Conservation (phyloP, 2,113 vertebrate genomes). For the Trachemys scripta region DNA sequence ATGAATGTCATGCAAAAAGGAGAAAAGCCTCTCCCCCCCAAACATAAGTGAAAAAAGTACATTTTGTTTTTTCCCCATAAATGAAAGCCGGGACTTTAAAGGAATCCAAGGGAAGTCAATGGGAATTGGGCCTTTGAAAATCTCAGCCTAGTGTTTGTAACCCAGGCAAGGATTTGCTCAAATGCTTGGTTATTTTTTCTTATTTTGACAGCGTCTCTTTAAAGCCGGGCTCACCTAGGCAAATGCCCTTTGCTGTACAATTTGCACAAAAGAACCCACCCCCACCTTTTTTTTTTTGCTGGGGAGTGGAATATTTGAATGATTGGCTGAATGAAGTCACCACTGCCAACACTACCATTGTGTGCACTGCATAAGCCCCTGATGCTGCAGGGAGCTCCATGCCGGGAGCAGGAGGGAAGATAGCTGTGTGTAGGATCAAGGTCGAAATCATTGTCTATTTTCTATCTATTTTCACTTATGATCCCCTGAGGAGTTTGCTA, state of each 20-base stretch:
- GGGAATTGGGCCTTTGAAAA: not conserved
- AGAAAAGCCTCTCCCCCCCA: not conserved
- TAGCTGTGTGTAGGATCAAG: not conserved
- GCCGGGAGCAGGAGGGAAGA: not conserved
- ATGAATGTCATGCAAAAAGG: not conserved
- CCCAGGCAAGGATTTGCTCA: not conserved
- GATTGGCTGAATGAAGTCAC: conserved; percentile 4
- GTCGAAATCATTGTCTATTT: not conserved
- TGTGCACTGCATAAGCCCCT: not conserved
- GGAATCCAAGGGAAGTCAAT: not conserved
- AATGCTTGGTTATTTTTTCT: not conserved
- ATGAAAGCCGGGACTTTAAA: not conserved
- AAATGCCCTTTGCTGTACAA: conserved; percentile 29
- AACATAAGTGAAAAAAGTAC: not conserved
- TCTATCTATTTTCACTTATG: not conserved
- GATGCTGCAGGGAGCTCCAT: not conserved
- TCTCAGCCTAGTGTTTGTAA: not conserved
- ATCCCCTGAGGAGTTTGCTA: conserved; percentile 35
- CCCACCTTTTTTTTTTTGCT: not conserved
- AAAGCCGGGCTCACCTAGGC: conserved; percentile 35
- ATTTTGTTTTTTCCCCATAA: not conserved
- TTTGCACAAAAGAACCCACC: conserved; percentile 16
- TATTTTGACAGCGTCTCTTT: not conserved
- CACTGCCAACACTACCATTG: not conserved
- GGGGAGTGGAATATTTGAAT: not conserved